Conservation (phyloP, 2,888 invertebrate species). For the Zeuzera pyrina region DNA sequence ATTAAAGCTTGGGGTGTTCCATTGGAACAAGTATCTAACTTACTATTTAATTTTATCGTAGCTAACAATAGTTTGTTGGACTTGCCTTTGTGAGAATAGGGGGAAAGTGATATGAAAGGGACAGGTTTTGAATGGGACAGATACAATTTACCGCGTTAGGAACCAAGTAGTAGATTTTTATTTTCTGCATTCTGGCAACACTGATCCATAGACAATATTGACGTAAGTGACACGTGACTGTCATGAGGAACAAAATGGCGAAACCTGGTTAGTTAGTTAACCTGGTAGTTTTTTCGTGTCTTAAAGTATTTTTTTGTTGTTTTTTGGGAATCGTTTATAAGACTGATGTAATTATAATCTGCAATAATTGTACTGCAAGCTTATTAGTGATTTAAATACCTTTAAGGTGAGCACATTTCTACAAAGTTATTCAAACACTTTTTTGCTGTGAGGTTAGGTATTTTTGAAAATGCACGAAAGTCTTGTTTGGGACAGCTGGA, state of each 20-base stretch:
- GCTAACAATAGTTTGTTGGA: no score
- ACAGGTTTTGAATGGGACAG: constrained; percentile 6
- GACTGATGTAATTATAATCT: neutral
- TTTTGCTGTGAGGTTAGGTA: constrained; percentile 3
- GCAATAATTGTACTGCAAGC: neutral
- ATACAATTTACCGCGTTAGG: constrained; percentile 1
- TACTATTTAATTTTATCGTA: no score
- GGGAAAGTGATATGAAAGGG: constrained; percentile 7
- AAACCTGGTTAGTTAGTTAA: neutral
- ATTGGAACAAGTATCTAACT: no score
- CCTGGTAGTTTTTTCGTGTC: neutral
- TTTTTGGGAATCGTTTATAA: neutral
- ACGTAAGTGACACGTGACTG: constrained; percentile 1
- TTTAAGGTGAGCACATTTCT: neutral
- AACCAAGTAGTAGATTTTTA: neutral
- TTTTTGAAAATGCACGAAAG: constrained; percentile 1
- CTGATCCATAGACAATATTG: constrained; percentile 4
- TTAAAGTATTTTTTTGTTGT: neutral
- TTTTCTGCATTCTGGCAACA: constrained; percentile 1
- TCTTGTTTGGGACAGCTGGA: constrained; percentile 1
- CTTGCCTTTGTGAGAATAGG: no score
- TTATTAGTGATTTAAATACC: neutral
- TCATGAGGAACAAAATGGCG: constrained; percentile 1
- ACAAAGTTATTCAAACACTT: neutral
- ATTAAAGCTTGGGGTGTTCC: no score